These are phyloP conservation scores for Crocidura indochinensis DNA, from an alignment of 2,797 vertebrate genomes.

Conservation along the genomic window DNA sequence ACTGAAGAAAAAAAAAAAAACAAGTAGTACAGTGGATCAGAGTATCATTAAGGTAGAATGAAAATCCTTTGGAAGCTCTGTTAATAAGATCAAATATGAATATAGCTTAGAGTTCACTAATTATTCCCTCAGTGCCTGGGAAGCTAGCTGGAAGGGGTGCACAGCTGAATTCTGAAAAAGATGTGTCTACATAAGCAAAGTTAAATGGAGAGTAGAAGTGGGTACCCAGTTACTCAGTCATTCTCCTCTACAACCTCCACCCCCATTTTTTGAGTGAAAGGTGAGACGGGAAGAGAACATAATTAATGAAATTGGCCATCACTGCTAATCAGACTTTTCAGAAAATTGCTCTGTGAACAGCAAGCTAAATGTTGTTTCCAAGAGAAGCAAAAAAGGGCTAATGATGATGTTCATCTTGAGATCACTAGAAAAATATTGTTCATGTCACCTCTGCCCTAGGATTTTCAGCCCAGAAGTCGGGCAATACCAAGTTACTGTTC, in stretches of 20 bases:
- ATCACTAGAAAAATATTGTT: conserved; percentile 68
- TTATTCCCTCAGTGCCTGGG: conserved; percentile 19
- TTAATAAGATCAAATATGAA: background rate
- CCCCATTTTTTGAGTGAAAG: conserved; percentile 40
- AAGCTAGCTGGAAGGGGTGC: background rate
- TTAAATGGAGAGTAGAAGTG: conserved; percentile 6
- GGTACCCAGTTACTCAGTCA: background rate
- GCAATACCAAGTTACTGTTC: conserved; percentile 67
- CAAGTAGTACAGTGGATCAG: conserved; percentile 9
- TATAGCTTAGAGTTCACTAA: conserved; percentile 1
- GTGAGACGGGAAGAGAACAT: conserved; percentile 53
- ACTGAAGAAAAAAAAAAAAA: background rate
- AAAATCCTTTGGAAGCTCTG: conserved; percentile 36
- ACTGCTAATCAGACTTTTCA: conserved; percentile 17
- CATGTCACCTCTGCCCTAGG: conserved; percentile 57
- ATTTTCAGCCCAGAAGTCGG: conserved; percentile 49
- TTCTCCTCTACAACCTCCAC: background rate
- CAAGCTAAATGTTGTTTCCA: conserved; percentile 52
- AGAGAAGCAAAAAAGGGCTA: conserved; percentile 59
- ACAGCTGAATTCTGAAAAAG: conserved; percentile 5
- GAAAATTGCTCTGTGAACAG: conserved; percentile 61
- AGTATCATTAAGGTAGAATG: conserved; percentile 48
- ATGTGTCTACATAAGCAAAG: conserved; percentile 12
- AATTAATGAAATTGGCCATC: conserved; percentile 70
- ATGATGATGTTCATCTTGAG: conserved; percentile 59